Evolutionary conservation across 2,113 vertebrate genomes (phyloP).

Genomic region (Cyprinodon variegatus): DNA sequence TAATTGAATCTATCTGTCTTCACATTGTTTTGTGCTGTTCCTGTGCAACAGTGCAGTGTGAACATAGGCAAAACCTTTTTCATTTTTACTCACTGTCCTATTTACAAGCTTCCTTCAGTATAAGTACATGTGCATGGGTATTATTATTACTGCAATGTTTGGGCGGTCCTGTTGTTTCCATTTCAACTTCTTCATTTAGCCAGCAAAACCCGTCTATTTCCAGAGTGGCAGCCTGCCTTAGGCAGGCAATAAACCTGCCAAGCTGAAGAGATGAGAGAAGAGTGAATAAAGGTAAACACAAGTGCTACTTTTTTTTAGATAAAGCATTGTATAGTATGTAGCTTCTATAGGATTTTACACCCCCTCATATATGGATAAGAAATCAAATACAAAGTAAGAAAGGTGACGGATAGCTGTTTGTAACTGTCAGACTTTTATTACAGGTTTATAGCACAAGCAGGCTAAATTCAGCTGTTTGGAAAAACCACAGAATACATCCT

Average conservation of each 20-base stretch:
- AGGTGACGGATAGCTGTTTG: not conserved
- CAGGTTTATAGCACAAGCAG: not conserved
- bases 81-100: not conserved
- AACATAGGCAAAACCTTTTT: not conserved
- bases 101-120: not conserved
- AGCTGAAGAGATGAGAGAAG: slow-evolving; percentile 26
- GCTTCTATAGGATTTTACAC: not conserved
- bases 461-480: not conserved
- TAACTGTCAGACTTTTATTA: not conserved
- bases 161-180: slow-evolving; percentile 6
- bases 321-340: not conserved
- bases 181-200: slow-evolving; percentile 36
- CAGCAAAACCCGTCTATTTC: slow-evolving; percentile 47
- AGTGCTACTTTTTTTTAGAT: not conserved
- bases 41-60: not conserved
- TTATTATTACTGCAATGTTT: not conserved
- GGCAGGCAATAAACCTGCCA: slow-evolving; percentile 59
- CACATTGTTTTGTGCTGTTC: not conserved
- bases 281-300: not conserved
- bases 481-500: not conserved
- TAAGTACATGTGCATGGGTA: not conserved
- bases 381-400: not conserved
- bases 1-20: not conserved
- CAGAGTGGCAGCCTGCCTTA: slow-evolving; percentile 54
- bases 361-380: not conserved